These are phyloP conservation scores for Xiphorhynchus elegans DNA, from an alignment of 2,113 vertebrate species.

Conservation along the genomic window DNA sequence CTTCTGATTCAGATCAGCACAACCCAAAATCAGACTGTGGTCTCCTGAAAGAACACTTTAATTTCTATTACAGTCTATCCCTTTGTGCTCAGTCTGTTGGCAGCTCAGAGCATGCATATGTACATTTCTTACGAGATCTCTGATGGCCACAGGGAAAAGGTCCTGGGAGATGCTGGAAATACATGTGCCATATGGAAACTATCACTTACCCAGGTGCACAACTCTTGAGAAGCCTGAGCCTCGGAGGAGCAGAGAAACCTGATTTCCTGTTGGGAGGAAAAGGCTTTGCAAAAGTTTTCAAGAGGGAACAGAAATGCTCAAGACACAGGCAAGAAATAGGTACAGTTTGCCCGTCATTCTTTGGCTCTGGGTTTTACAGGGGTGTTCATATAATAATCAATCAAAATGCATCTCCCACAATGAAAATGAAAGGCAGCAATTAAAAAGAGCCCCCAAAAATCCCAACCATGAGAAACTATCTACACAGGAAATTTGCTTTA, in stretches of 20 bases:
- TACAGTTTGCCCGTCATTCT: background rate
- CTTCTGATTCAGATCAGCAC: background rate
- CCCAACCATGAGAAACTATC: background rate
- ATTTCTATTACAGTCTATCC: background rate
- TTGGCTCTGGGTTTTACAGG: background rate
- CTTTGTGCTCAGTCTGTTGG: background rate
- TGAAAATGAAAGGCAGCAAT: background rate
- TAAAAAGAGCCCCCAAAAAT: background rate
- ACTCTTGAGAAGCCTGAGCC: constrained; percentile 8
- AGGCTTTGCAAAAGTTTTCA: background rate
- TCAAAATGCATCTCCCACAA: background rate
- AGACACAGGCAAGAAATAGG: background rate
- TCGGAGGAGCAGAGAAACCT: constrained; percentile 7
- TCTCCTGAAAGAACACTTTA: background rate
- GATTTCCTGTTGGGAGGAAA: constrained; percentile 52
- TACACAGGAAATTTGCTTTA: background rate
- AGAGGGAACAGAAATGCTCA: background rate
- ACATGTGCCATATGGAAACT: constrained; percentile 1
- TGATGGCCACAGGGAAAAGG: background rate
- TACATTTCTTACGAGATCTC: background rate
- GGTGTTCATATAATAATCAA: background rate
- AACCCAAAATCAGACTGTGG: background rate
- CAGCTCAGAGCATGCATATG: constrained; percentile 41
- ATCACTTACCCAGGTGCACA: constrained; percentile 53
- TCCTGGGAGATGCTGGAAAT: constrained; percentile 18